Base-by-base conservation (phyloP, 2,888 invertebrate species). In the Coleophora flavipennella region DNA sequence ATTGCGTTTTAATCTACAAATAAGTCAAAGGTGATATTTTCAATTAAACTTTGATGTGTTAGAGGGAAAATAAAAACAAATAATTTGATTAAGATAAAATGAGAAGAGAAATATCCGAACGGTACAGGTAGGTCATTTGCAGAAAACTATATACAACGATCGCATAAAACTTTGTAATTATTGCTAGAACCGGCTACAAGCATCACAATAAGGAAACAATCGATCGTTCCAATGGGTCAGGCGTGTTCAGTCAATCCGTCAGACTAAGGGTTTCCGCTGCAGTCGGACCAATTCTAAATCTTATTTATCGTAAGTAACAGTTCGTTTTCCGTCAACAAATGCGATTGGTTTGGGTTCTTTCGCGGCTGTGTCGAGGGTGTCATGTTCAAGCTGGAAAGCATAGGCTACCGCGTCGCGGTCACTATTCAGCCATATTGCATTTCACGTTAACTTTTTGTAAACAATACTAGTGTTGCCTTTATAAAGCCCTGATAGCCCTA, bases 171-270 rank as follows among this genome's bases (percentile, higher is more conserved):
- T 32, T 70, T 68, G 63, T 70, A 70, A 75, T 75, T 67, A 68
- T 67, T 62, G 55, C 53, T 62, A 62, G 56, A 66, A 54, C 53
- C 65, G 59, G 48, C 66, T 62, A 57, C 62, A 60, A 63, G 63
- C 63, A 60, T 62, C 59, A 78, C 72, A 72, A 79, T 79, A 73
- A 80, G 83, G 81, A 83, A 84, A 83, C 79, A 84, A 84, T 84
- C 80, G 81, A 83, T 83, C 71, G 81, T 73, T 78, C 76, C 83
- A 81, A 83, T 84, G 77, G 84, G 84, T 84, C 84, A 83, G 64
- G 73, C 83, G 66, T 67, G 75, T 75, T 73, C 72, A 65, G 71
- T 67, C 80, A 80, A 83, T 79, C 80, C 80, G 67, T 66, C 74
- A 62, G 57, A 55, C 65, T 62, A 62, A 67, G 72, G 77, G 72